phyloP scores from a whole-genome alignment of 2,888 invertebrate species.

The Agrochola lota region DNA sequence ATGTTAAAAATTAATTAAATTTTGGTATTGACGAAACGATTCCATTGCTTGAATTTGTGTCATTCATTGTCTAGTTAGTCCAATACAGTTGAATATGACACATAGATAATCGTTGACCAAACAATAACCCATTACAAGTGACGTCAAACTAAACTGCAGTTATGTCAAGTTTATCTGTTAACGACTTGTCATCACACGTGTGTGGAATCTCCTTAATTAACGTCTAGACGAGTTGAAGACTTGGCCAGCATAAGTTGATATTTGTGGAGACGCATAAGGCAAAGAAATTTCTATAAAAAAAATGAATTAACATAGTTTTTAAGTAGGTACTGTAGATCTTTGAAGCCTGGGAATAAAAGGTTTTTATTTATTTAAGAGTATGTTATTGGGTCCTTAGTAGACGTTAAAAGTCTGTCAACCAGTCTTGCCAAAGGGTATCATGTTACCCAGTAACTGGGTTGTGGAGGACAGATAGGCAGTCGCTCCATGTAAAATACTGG shows the following conservation, averaged over 20 bases:
- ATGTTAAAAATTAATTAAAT: no score
- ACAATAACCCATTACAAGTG: slow-evolving; percentile 48
- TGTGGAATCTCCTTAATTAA: slow-evolving; percentile 40
- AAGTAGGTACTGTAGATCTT: background rate
- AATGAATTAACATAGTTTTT: no score
- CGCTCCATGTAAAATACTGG: no score
- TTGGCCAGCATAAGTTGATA: slow-evolving; percentile 16
- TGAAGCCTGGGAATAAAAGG: background rate
- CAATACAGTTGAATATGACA: slow-evolving; percentile 16
- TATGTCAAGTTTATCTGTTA: slow-evolving; percentile 40
- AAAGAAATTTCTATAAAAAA: background rate
- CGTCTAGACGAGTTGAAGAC: slow-evolving; percentile 47
- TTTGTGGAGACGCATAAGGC: background rate
- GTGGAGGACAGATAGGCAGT: no score
- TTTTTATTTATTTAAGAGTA: no score
- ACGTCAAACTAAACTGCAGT: slow-evolving; percentile 41
- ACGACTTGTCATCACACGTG: slow-evolving; percentile 24
- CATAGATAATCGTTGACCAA: slow-evolving; percentile 11
- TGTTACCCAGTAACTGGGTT: no score
- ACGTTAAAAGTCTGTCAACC: background rate
- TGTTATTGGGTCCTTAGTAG: background rate
- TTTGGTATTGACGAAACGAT: background rate
- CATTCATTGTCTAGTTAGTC: background rate
- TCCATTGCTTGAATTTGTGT: background rate
- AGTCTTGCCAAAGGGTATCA: no score